These are phyloP conservation scores for Hydrolagus colliei DNA, from an alignment of 2,797 vertebrate species.

Conservation along the genomic window DNA sequence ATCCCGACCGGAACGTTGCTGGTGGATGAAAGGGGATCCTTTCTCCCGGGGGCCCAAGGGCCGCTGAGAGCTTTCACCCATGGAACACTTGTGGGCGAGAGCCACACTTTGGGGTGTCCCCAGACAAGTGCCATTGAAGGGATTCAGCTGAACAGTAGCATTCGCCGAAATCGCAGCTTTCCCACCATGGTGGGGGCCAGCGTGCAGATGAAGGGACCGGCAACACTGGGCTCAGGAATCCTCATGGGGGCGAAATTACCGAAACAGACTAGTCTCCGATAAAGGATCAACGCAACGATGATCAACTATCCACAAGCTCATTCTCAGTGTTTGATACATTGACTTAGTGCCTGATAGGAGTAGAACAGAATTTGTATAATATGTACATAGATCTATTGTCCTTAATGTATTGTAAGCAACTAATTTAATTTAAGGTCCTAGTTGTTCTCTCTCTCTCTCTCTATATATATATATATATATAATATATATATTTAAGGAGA, in stretches of 20 bases:
- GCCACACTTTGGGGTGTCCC: constrained; percentile 55
- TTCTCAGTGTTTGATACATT: constrained; percentile 57
- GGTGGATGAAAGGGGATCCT: constrained; percentile 62
- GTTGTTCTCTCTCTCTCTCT: no score
- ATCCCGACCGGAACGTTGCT: constrained; percentile 40
- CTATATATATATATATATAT: constrained; percentile 12
- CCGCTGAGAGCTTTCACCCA: constrained; percentile 67
- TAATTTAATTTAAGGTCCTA: constrained; percentile 41
- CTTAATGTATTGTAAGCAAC: constrained; percentile 43
- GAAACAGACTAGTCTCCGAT: constrained; percentile 66
- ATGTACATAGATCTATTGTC: constrained; percentile 52
- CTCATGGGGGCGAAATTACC: constrained; percentile 65
- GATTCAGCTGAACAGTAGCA: constrained; percentile 72
- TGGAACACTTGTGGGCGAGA: constrained; percentile 50
- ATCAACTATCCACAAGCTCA: not conserved
- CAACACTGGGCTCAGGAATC: constrained; percentile 69
- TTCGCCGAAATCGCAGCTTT: constrained; percentile 87
- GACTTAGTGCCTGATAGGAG: constrained; percentile 66
- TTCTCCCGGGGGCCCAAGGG: constrained; percentile 68
- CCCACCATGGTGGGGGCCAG: constrained; percentile 93
- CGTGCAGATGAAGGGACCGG: constrained; percentile 91
- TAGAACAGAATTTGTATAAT: constrained; percentile 49
- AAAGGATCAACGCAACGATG: constrained; percentile 37
- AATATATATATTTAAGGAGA: constrained; percentile 20
- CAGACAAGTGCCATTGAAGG: constrained; percentile 60